A percentile compares a stretch with the other conserved stretches of the same genome.
Evolutionary conservation across 2,113 vertebrate genomes (phyloP).

Genomic region (Trinectes maculatus): DNA sequence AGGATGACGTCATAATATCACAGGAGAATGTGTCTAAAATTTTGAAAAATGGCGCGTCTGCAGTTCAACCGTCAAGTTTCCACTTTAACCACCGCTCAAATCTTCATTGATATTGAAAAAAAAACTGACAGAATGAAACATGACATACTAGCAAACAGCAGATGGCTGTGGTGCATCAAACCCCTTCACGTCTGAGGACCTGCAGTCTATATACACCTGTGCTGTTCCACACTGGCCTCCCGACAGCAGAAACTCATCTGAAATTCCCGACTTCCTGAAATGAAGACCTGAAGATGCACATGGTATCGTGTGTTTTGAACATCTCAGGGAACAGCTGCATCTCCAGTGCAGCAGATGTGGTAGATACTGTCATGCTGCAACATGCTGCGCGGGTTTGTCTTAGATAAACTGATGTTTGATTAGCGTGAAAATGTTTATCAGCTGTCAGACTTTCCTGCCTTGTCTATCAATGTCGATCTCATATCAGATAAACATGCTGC

Average conservation of each 20-base stretch:
- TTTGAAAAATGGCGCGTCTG: no score
- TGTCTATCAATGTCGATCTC: no score
- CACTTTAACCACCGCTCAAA: not conserved
- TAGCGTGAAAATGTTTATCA: no score
- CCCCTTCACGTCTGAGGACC: constrained; percentile 1
- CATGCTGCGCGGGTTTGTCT: no score
- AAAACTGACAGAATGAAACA: constrained; percentile 7
- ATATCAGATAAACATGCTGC: no score
- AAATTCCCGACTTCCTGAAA: not conserved
- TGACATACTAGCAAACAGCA: not conserved
- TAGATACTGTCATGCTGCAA: no score
- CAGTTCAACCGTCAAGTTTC: not conserved
- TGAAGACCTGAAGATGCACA: not conserved
- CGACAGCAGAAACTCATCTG: constrained; percentile 16
- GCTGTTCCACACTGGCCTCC: not conserved
- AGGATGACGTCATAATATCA: not conserved
- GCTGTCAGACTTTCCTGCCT: no score
- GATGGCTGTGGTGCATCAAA: not conserved
- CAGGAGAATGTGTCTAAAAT: no score
- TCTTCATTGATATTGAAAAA: constrained; percentile 19
- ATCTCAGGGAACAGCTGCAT: no score
- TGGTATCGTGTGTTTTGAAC: not conserved
- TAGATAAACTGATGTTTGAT: no score
- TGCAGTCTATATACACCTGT: constrained; percentile 2
- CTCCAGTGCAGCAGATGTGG: no score